Percentiles rank a stretch among this genome's conserved stretches.
Conservation (phyloP, 2,113 vertebrate species). For the Lucifuga dentata region DNA sequence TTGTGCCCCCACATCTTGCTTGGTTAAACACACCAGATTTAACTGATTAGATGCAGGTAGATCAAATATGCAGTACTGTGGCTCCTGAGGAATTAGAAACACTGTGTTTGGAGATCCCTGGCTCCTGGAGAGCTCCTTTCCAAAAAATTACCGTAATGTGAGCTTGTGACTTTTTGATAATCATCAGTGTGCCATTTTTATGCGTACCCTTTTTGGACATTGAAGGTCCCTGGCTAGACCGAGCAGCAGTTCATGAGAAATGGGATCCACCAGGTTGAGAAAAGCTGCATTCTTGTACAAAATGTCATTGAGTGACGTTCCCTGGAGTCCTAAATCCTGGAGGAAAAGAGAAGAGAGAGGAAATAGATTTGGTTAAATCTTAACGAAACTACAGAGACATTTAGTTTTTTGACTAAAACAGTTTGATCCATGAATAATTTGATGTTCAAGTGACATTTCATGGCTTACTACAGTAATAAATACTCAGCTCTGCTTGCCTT, state of each 20-base stretch:
- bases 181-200: too few relatives aligned
- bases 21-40: too few relatives aligned
- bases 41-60: too few relatives aligned
- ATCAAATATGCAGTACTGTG: too few relatives aligned
- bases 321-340: slow-evolving; percentile 90
- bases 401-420: slow-evolving; percentile 9
- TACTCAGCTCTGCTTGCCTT: slow-evolving; percentile 31
- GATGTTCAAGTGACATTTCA: slow-evolving; percentile 37
- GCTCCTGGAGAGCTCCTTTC: too few relatives aligned
- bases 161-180: too few relatives aligned
- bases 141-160: too few relatives aligned
- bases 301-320: slow-evolving; percentile 89
- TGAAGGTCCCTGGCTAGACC: slow-evolving; percentile 89
- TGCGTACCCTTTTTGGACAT: slow-evolving; percentile 90
- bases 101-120: too few relatives aligned
- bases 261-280: slow-evolving; percentile 93
- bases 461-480: slow-evolving; percentile 46
- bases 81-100: too few relatives aligned
- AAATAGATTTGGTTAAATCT: neutral
- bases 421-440: slow-evolving; percentile 4
- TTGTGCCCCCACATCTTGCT: too few relatives aligned
- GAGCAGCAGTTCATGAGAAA: slow-evolving; percentile 90
- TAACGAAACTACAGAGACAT: neutral
- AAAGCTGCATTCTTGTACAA: slow-evolving; percentile 91
- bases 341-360: slow-evolving; percentile 20